These are phyloP conservation scores for Linyphia triangularis DNA, from an alignment of 2,888 invertebrate genomes.

Conservation along the genomic window DNA sequence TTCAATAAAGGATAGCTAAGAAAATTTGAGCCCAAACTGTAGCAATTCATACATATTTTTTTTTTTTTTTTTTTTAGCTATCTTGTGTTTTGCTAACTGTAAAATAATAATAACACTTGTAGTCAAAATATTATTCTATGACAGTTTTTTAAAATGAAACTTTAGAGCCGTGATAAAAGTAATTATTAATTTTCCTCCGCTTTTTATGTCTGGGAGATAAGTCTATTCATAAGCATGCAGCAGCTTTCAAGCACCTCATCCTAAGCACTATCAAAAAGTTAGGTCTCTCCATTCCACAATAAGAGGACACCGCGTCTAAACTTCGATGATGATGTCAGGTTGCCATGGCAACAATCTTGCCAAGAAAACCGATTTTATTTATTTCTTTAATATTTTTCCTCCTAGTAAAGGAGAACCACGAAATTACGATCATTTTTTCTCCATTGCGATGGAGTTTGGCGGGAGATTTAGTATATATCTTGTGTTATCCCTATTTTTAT, in stretches of 20 bases:
- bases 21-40: too few relatives aligned
- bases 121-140: too few relatives aligned
- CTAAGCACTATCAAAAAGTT: conserved; percentile 16
- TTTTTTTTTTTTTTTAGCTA: too few relatives aligned
- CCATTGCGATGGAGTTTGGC: conserved; percentile 21
- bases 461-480: conserved; percentile 48
- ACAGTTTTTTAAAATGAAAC: too few relatives aligned
- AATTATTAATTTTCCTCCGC: neutral
- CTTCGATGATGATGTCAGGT: conserved; percentile 40
- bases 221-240: neutral
- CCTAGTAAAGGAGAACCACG: neutral
- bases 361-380: conserved; percentile 11
- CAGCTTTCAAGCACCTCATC: neutral
- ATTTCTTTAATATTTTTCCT: conserved; percentile 4
- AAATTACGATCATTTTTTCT: conserved; percentile 53
- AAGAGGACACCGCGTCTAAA: conserved; percentile 17
- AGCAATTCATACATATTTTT: too few relatives aligned
- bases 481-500: conserved; percentile 59
- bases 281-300: conserved; percentile 17
- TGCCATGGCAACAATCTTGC: conserved; percentile 48
- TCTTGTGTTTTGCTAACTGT: too few relatives aligned
- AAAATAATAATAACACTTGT: too few relatives aligned
- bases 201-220: neutral
- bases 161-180: too few relatives aligned
- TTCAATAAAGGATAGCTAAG: too few relatives aligned